Percentiles rank a stretch among this genome's conserved stretches.
Conservation (phyloP, 2,797 vertebrate genomes). For the Philypnodon macrostomus region DNA sequence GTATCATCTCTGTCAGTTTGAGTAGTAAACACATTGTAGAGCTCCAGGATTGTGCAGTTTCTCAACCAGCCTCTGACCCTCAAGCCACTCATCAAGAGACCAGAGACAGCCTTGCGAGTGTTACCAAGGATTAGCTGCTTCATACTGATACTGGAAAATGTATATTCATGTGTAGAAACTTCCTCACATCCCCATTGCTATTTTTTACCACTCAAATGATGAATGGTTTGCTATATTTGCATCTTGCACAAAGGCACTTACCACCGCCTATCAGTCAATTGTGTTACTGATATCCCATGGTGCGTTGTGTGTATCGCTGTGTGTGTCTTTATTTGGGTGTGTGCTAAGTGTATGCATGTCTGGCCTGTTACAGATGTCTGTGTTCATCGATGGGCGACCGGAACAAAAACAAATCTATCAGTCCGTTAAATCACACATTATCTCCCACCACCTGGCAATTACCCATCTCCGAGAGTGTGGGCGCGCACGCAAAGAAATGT, state of each 20-base stretch:
- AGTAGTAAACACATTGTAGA: slow-evolving; percentile 73
- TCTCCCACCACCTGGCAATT: slow-evolving; percentile 77
- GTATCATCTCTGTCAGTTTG: slow-evolving; percentile 65
- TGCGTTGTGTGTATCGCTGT: slow-evolving; percentile 33
- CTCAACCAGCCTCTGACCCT: slow-evolving; percentile 57
- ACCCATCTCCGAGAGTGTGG: slow-evolving; percentile 56
- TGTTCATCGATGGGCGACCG: slow-evolving; percentile 68
- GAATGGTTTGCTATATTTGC: slow-evolving; percentile 36
- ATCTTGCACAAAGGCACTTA: slow-evolving; percentile 33
- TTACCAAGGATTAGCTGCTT: slow-evolving; percentile 55
- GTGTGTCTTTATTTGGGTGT: slow-evolving; percentile 16
- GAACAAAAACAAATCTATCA: slow-evolving; percentile 76
- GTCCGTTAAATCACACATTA: slow-evolving; percentile 78
- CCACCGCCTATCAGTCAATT: slow-evolving; percentile 44
- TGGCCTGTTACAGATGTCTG: slow-evolving; percentile 66
- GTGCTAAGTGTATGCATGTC: slow-evolving; percentile 27
- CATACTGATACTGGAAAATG: background rate
- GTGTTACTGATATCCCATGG: slow-evolving; percentile 47
- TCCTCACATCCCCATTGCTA: slow-evolving; percentile 4
- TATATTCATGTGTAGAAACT: slow-evolving; percentile 13
- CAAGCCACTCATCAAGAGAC: slow-evolving; percentile 66
- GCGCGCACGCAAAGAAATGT: slow-evolving; percentile 6
- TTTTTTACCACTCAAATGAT: slow-evolving; percentile 29
- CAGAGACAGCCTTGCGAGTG: slow-evolving; percentile 52
- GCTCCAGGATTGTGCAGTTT: slow-evolving; percentile 58